Percentiles rank a stretch among this genome's conserved stretches.
phyloP scores from a whole-genome alignment of 1,140 invertebrate genomes.

The Heliconius nattereri region DNA sequence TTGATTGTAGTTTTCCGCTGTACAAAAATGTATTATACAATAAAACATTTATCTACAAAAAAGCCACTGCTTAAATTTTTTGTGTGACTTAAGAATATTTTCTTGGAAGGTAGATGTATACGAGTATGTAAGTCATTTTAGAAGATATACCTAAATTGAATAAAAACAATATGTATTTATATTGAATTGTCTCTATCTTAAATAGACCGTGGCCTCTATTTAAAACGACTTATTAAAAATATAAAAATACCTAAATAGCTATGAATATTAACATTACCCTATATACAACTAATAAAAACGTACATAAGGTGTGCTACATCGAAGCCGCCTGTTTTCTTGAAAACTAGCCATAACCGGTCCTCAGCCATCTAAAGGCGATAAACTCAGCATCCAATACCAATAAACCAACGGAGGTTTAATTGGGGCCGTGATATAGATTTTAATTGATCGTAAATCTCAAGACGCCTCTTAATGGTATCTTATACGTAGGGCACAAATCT shows the following conservation, averaged over 20 bases:
- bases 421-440: constrained; percentile 73
- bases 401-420: constrained; percentile 73
- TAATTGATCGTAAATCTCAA: constrained; percentile 74
- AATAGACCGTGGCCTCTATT: too few relatives aligned
- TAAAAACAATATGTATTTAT: too few relatives aligned
- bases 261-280: not conserved
- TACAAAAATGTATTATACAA: too few relatives aligned
- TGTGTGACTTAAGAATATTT: too few relatives aligned
- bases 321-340: not conserved
- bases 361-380: constrained; percentile 51
- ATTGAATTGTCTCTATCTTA: too few relatives aligned
- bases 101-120: too few relatives aligned
- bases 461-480: constrained; percentile 55
- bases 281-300: not conserved
- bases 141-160: too few relatives aligned
- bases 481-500: constrained; percentile 55
- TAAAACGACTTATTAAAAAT: too few relatives aligned
- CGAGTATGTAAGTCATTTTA: too few relatives aligned
- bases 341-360: constrained; percentile 42
- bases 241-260: not conserved
- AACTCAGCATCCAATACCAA: constrained; percentile 59
- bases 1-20: too few relatives aligned
- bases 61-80: too few relatives aligned
- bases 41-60: too few relatives aligned
- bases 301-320: not conserved